Base-by-base conservation (phyloP, 2,888 invertebrate genomes). In the Caenorhabditis sinica region DNA sequence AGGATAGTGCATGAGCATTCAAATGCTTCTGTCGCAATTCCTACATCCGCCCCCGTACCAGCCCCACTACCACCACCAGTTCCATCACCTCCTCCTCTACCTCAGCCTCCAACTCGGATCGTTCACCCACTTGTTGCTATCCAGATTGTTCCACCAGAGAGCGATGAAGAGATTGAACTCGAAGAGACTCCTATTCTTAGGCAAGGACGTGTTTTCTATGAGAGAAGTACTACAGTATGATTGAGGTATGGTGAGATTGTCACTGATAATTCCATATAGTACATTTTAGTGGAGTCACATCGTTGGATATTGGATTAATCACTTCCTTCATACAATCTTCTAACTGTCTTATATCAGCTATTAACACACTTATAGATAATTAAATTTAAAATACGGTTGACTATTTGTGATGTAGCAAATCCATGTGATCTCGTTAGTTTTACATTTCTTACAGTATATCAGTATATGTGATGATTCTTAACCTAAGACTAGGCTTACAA, bases 1-100 rank as follows among this genome's bases (percentile, higher is more conserved):
- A 60, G 79, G n/a, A 71, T 79, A 13, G 20, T 79, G 71, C 23
- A 40, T 69, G 43, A 49, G 4, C n/a, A 43, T 13, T 60, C n/a
- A 49, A 2, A 28, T 6, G 40, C 28, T 13, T 36, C 13, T 20
- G 20, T 5, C 28, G 15, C 28, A 28, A 30, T 33, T 60, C n/a
- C 60, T n/a, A 30, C 33, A 17, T 0, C 33, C 15, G 33, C 60
- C 15, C n/a, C 33, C 13, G 17, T n/a, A n/a, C 3, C 33, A 33
- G 28, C 28, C 15, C 33, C n/a, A 33, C n/a, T n/a, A 6, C 8
- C 60, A 15, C 3, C 23, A 25, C 23, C 25, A 11, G 28, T 9
- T n/a, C 15, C 43, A 25, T 15, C 36, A 13, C 23, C 45, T 6
- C 28, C 58, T 17, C 63, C 63, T 3, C 8, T 8, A 9, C 61